Evolutionary conservation across 2,113 vertebrate genomes (phyloP), one percentile per base, ranked within the genome.

Genomic region (Dipodomys spectabilis): DNA sequence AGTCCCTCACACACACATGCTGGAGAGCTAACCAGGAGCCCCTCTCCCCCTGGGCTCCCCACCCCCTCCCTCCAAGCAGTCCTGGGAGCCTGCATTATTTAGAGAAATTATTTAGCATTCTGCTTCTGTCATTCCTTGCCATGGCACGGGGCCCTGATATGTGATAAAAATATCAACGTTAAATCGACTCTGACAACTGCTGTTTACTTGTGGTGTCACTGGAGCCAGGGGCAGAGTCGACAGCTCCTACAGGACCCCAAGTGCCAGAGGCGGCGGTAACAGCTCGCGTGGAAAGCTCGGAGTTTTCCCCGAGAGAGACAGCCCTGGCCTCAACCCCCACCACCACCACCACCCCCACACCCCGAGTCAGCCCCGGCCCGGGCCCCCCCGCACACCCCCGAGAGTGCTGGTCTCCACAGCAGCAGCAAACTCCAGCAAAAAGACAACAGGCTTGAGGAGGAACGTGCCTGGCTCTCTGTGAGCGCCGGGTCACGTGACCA

Each of bases 111-210:
- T 90, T 97, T 96, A 97, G 96, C 95, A 93, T 97, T 95, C 95
- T 93, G 93, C 88, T 95, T 95, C 95, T 95, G 95, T 92, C 94
- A 96, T 85, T 83, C 94, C 88, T 90, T 84, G 74, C 94, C 84
- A 62, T 91, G 91, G 96, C 35, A 1, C 86, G 77, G 75, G 90
- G 94, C 92, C 94, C 77, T 91, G 95, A 94, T 93, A 96, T 93
- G 94, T 94, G 93, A 96, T 96, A 96, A 97, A 97, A 97, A 96
- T 95, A 96, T 97, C 97, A 96, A 80, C 64, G 18, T 95, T 95
- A 95, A 97, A 97, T 97, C 64, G 45, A 93, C 94, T 97, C 96
- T 96, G 96, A 97, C 93, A 92, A 95, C 82, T 65, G 73, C 93
- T 93, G 88, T 91, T 95, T 92, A 86, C 93, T 86, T 45, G 72